Base-by-base conservation (phyloP, 2,797 vertebrate genomes). In the Darevskia nairensis region DNA sequence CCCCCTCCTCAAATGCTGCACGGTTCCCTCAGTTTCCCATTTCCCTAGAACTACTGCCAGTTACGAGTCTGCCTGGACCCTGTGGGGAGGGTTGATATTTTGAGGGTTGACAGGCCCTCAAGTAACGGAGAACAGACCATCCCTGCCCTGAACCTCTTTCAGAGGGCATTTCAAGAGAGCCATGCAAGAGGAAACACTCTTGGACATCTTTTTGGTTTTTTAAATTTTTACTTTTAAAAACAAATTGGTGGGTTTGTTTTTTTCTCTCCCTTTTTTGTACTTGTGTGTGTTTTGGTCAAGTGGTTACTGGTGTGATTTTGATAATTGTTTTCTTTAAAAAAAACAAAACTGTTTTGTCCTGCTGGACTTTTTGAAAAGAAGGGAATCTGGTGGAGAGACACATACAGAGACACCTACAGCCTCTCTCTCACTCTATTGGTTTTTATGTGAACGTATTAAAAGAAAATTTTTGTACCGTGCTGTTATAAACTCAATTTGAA, bases 401-500 rank as follows among this genome's bases (percentile, higher is more conserved):
- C 19, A 15, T 11, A 17, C 25, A 27, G 23, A 76, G n/a, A n/a
- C 39, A 50, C 41, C 41, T 7, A 32, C 71, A 35, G 15, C n/a
- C 35, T 19, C 35, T 41, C 19, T n/a, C 50, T 25, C 23, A 27
- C 25, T 23, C 10, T 55, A 21, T 66, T 75, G 55, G 88, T 85
- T 89, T 85, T 81, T 76, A 85, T 76, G 89, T 87, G 82, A 74
- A 32, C 75, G 39, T 59, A 90, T 87, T 90, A 87, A 90, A 90
- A 80, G 25, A 29, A 61, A 72, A 17, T 3, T 80, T 90, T 90
- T 81, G 68, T 81, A 90, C 82, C 23, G 9, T n/a, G 39, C 25
- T 11, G 41, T 46, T 74, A 39, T 23, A 61, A 23, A 19, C 21
- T 61, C 17, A 61, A 21, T 61, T 23, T 61, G 59, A 61, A 61